A percentile compares a stretch with the other conserved stretches of the same genome.
Conservation (phyloP, 1,140 invertebrate genomes). For the Drosophila nigrodunni region DNA sequence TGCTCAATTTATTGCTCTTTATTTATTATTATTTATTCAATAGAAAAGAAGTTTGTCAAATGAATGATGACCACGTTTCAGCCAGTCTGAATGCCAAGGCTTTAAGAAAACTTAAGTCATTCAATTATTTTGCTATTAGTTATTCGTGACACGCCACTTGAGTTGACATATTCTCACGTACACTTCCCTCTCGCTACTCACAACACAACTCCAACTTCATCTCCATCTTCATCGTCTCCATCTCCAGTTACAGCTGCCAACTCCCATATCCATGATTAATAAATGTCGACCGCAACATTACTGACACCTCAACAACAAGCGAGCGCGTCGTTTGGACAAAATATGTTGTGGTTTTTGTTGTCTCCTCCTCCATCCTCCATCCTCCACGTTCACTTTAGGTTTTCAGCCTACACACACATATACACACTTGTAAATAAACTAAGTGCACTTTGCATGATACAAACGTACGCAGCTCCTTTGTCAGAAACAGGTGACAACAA, state of each 20-base stretch:
- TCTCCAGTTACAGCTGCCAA: conserved; percentile 35
- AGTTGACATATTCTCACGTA: conserved; percentile 55
- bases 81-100: conserved; percentile 29
- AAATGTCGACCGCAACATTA: conserved; percentile 78
- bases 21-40: neutral
- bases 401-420: conserved; percentile 19
- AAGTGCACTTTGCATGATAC: conserved; percentile 49
- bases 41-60: neutral
- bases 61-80: conserved; percentile 13
- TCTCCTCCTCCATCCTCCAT: neutral
- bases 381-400: conserved; percentile 2
- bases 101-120: conserved; percentile 57
- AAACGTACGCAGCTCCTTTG: conserved; percentile 63
- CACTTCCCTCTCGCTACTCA: neutral
- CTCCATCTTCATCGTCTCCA: neutral
- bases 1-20: no score
- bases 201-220: no score
- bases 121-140: conserved; percentile 75
- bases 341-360: conserved; percentile 63
- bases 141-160: conserved; percentile 66
- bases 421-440: conserved; percentile 6
- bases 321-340: conserved; percentile 52
- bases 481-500: conserved; percentile 71
- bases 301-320: conserved; percentile 62
- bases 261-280: conserved; percentile 71